Conservation (phyloP, 2,797 vertebrate genomes). For the Crenichthys baileyi region DNA sequence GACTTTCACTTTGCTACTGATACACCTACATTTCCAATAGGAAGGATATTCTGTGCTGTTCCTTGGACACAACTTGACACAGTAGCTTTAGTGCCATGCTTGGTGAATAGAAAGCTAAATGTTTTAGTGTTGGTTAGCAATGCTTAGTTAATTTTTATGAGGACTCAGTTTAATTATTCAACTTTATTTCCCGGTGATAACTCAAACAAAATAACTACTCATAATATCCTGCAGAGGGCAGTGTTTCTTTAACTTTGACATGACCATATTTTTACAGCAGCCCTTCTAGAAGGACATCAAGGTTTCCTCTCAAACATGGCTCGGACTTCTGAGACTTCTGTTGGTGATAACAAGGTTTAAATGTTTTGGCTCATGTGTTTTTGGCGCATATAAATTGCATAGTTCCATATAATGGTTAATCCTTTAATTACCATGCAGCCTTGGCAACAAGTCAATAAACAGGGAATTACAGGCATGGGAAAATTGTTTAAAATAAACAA, state of each 20-base stretch:
- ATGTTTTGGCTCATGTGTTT: background rate
- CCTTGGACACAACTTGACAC: background rate
- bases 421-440: background rate
- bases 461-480: background rate
- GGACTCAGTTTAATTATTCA: background rate
- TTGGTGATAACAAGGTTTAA: background rate
- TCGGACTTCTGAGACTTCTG: background rate
- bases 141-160: background rate
- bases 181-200: background rate
- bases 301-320: background rate
- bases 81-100: background rate
- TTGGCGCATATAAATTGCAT: too few relatives aligned
- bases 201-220: background rate
- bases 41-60: too few relatives aligned
- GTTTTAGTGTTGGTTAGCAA: background rate
- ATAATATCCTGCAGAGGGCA: slow-evolving; percentile 62
- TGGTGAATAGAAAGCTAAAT: too few relatives aligned
- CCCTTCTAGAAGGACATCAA: background rate
- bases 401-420: background rate
- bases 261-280: background rate
- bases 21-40: too few relatives aligned
- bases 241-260: slow-evolving; percentile 20
- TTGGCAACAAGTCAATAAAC: background rate
- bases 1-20: too few relatives aligned
- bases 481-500: background rate